Conservation (phyloP, 2,888 invertebrate genomes). For the Antheraea yamamai region DNA sequence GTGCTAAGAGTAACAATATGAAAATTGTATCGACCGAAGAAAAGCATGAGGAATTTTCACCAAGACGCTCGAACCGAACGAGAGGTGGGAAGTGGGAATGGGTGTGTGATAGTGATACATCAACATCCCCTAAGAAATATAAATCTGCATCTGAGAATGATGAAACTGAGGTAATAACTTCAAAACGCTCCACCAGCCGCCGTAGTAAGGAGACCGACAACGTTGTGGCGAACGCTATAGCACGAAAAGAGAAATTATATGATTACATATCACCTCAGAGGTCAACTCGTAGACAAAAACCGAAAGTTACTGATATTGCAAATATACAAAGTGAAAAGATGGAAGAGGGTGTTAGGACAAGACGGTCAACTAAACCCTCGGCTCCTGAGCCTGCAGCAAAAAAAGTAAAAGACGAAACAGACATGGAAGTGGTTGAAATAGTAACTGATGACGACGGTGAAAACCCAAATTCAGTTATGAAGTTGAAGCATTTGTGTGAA, state of each 20-base stretch:
- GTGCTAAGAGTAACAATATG: slow-evolving; percentile 77
- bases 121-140: slow-evolving; percentile 53
- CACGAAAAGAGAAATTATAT: slow-evolving; percentile 87
- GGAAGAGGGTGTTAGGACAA: slow-evolving; percentile 67
- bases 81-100: slow-evolving; percentile 65
- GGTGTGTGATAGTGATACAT: slow-evolving; percentile 59
- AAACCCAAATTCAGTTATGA: slow-evolving; percentile 78
- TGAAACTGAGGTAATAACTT: slow-evolving; percentile 60
- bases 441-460: slow-evolving; percentile 43
- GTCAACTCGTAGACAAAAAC: slow-evolving; percentile 82
- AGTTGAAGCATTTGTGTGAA: slow-evolving; percentile 80
- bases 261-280: slow-evolving; percentile 70
- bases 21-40: slow-evolving; percentile 76
- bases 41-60: slow-evolving; percentile 65
- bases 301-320: slow-evolving; percentile 83
- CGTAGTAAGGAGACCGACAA: slow-evolving; percentile 85
- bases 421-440: slow-evolving; percentile 41
- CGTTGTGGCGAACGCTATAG: slow-evolving; percentile 86
- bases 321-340: slow-evolving; percentile 81
- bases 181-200: slow-evolving; percentile 84
- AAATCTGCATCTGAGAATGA: slow-evolving; percentile 66
- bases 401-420: slow-evolving; percentile 32
- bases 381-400: slow-evolving; percentile 35
- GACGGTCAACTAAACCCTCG: slow-evolving; percentile 55
- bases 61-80: slow-evolving; percentile 62